These are phyloP conservation scores for Gobio occitaniae DNA, from an alignment of 2,797 vertebrate species.

Conservation along the genomic window DNA sequence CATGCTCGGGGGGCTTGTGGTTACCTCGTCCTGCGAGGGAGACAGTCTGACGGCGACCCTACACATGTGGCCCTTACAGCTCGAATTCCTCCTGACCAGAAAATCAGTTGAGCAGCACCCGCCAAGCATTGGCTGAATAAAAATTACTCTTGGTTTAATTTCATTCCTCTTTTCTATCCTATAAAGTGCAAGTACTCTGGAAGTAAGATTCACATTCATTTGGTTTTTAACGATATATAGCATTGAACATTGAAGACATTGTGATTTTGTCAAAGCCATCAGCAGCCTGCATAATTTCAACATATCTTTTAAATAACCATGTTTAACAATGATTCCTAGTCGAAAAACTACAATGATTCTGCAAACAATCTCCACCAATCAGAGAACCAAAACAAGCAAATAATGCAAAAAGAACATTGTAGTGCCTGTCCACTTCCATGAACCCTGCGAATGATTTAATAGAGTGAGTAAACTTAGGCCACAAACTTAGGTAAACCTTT, in stretches of 20 bases:
- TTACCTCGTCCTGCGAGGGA: slow-evolving; percentile 53
- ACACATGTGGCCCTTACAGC: slow-evolving; percentile 55
- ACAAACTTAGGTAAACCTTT: no score
- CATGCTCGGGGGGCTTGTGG: slow-evolving; percentile 55
- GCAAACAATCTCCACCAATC: no score
- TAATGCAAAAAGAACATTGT: background rate
- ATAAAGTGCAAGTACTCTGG: background rate
- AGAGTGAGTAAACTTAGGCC: background rate
- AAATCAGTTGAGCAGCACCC: slow-evolving; percentile 31
- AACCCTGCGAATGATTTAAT: background rate
- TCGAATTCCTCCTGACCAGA: slow-evolving; percentile 55
- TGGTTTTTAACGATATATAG: background rate
- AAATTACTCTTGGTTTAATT: background rate
- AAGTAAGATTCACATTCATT: background rate
- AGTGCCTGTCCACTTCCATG: background rate
- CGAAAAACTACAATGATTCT: background rate
- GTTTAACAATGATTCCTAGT: background rate
- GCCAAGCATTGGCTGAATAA: slow-evolving; percentile 4
- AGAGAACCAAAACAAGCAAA: no score
- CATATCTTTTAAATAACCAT: no score
- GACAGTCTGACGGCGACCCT: slow-evolving; percentile 64
- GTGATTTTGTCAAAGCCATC: no score
- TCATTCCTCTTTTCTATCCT: background rate
- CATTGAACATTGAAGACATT: no score
- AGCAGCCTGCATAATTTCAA: no score